Percentiles rank a stretch among this genome's conserved stretches.
Evolutionary conservation across 1,140 invertebrate species (phyloP).

Genomic region (Probaryconus sp.): DNA sequence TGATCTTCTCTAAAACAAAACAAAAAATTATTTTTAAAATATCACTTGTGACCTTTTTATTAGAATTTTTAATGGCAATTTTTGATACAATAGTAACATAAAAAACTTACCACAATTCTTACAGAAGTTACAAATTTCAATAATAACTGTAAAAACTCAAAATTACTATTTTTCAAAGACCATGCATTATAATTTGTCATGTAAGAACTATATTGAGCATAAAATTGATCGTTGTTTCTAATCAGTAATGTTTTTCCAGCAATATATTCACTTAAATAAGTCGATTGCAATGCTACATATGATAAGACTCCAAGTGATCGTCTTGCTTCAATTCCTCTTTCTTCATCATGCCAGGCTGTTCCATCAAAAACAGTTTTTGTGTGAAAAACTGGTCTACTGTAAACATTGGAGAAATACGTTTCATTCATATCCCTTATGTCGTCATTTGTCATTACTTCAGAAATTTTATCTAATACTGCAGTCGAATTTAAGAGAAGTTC

Average conservation of each 20-base stretch:
- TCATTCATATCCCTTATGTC: constrained; percentile 77
- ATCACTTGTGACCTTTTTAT: no score
- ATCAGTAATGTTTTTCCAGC: constrained; percentile 64
- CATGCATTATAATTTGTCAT: constrained; percentile 71
- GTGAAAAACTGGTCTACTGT: constrained; percentile 65
- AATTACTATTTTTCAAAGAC: constrained; percentile 61
- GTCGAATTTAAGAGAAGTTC: constrained; percentile 71
- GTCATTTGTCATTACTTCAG: constrained; percentile 71
- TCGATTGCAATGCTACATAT: constrained; percentile 63
- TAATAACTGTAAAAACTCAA: constrained; percentile 72
- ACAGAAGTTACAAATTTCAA: constrained; percentile 69
- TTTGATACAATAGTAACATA: not conserved
- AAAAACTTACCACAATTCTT: constrained; percentile 64
- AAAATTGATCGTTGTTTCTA: constrained; percentile 59
- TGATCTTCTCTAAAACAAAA: constrained; percentile 70
- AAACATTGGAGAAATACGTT: constrained; percentile 71
- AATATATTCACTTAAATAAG: constrained; percentile 71
- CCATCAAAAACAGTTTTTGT: constrained; percentile 68
- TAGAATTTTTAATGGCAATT: no score
- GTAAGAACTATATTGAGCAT: constrained; percentile 64
- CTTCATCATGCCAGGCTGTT: constrained; percentile 69
- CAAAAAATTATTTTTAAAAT: not conserved
- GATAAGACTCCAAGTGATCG: constrained; percentile 69
- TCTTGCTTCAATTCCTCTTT: constrained; percentile 72
- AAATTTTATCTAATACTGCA: constrained; percentile 69